phyloP scores from a whole-genome alignment of 1,140 invertebrate species.

The Stegodyphus dumicola region DNA sequence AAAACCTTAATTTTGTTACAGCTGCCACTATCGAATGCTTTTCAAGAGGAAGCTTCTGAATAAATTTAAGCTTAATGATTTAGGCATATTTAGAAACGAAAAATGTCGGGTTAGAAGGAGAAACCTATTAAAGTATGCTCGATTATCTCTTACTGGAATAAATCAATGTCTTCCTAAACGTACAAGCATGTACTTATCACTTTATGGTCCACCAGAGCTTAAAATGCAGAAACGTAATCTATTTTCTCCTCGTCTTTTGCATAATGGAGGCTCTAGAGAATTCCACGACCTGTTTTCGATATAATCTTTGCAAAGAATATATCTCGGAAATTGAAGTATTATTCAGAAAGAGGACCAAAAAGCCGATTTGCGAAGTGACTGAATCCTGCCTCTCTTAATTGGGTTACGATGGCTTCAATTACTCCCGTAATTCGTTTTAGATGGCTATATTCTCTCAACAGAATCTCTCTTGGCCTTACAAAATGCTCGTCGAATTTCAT shows the following conservation, averaged over 20 bases:
- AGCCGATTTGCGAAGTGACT: conserved; percentile 21
- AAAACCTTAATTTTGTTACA: too few species aligned
- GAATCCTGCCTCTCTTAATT: conserved; percentile 26
- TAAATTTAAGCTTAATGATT: too few species aligned
- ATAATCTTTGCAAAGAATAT: background rate
- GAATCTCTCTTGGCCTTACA: background rate
- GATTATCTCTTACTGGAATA: background rate
- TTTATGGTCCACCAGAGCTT: background rate
- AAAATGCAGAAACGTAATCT: background rate
- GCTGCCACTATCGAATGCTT: too few species aligned
- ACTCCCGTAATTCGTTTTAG: conserved; percentile 27
- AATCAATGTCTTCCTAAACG: background rate
- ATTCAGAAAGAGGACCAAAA: background rate
- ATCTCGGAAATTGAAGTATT: background rate
- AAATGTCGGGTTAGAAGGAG: too few species aligned
- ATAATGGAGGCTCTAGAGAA: background rate
- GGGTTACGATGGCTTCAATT: conserved; percentile 34
- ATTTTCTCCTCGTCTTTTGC: background rate
- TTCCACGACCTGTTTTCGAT: background rate
- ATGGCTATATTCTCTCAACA: background rate
- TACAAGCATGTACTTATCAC: background rate
- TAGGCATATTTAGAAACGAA: too few species aligned
- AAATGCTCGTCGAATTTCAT: too few species aligned
- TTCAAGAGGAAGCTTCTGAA: too few species aligned
- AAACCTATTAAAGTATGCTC: too few species aligned